These are phyloP conservation scores for Dascyllus trimaculatus DNA, from an alignment of 2,113 vertebrate species.

Conservation along the genomic window DNA sequence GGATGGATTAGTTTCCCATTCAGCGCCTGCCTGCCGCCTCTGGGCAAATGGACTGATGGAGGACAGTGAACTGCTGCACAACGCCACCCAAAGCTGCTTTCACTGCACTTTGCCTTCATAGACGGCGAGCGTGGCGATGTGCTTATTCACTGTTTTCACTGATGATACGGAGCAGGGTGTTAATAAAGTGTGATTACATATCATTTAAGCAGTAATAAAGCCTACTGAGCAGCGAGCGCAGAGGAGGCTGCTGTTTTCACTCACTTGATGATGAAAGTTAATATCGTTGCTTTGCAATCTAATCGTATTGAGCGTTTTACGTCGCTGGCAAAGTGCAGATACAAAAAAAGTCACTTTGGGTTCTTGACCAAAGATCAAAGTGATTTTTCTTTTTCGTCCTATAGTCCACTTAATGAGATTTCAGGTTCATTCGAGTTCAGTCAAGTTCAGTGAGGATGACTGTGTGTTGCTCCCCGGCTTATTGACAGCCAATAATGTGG, in stretches of 20 bases:
- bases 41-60: slow-evolving; percentile 56
- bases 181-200: slow-evolving; percentile 70
- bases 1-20: slow-evolving; percentile 80
- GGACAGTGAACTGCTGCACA: slow-evolving; percentile 35
- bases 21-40: slow-evolving; percentile 54
- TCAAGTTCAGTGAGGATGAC: slow-evolving; percentile 45
- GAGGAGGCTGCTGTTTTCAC: slow-evolving; percentile 42
- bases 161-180: slow-evolving; percentile 37
- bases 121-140: slow-evolving; percentile 22
- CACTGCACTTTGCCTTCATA: slow-evolving; percentile 64
- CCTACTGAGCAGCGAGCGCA: slow-evolving; percentile 39
- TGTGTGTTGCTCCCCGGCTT: slow-evolving; percentile 43
- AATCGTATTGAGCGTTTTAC: slow-evolving; percentile 38
- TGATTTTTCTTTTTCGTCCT: slow-evolving; percentile 4
- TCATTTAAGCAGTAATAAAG: slow-evolving; percentile 61
- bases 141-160: slow-evolving; percentile 58
- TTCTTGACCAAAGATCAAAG: slow-evolving; percentile 23
- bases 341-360: slow-evolving; percentile 10
- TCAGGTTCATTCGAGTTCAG: slow-evolving; percentile 56
- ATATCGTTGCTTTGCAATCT: slow-evolving; percentile 32
- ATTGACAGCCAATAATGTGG: slow-evolving; percentile 74
- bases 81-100: slow-evolving; percentile 69
- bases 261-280: slow-evolving; percentile 46
- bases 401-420: slow-evolving; percentile 55
- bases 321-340: neutral